Base-by-base conservation (phyloP, 2,888 invertebrate species). In the Clitarchus hookeri region DNA sequence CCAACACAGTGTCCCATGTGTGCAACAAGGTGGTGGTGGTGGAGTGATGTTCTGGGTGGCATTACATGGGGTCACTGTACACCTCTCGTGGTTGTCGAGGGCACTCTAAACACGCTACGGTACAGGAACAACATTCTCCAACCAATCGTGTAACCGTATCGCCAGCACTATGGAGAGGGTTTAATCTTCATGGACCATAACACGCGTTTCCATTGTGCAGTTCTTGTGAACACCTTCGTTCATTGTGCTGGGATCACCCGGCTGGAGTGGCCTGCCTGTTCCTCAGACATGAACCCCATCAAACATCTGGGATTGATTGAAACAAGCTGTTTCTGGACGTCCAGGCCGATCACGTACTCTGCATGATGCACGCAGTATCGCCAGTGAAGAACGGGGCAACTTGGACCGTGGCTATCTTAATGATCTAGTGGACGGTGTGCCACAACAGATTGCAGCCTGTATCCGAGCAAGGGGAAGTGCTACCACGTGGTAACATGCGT, bases 41-140 rank as follows among this genome's bases (percentile, higher is more conserved):
- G n/a, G n/a, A n/a, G 48, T 84, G 84, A 44, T 84, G 44, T 84
- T 84, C 26, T 84, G 84, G 84, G 26, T 84, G 84, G 84, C 84
- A 44, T 84, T 44, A 84, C 44, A 25, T 84, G 84, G 84, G 83
- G 48, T 25, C 84, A 44, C n/a, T 26, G 82, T 26, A 82, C 16
- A 44, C 82, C 82, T n/a, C n/a, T n/a, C n/a, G n/a, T n/a, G n/a
- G n/a, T n/a, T n/a, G n/a, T n/a, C n/a, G n/a, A n/a, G n/a, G 48
- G 84, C 44, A 19, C 19, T 25, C 48, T 48, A 84, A 84, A 44
- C 48, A 44, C 44, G 44, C 44, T 84, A 36, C 11, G 44, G 25
- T 84, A 84, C 44, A 84, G 84, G 13, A 82, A 82, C 44, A 44
- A 82, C 82, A 82, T 82, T 6, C 82, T 84, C 6, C 48, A 26